A percentile compares a stretch with the other conserved stretches of the same genome.
phyloP scores from a whole-genome alignment of 2,113 vertebrate species.

The Saccopteryx leptura region DNA sequence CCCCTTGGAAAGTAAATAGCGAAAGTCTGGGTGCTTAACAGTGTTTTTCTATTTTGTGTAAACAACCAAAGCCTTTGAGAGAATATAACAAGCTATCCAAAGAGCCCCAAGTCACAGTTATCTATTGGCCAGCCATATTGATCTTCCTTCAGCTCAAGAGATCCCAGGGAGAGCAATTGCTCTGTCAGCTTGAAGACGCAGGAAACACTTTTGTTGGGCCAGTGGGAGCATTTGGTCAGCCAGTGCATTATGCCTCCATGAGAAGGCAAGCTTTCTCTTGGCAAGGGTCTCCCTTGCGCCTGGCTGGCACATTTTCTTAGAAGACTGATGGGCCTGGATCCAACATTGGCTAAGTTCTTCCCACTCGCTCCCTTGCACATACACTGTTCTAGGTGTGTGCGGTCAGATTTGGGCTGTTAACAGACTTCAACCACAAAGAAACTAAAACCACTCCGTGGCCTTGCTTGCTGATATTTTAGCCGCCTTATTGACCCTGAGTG shows the following conservation, averaged over 20 bases:
- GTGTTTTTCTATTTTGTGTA: conserved; percentile 34
- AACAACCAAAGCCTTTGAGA: conserved; percentile 15
- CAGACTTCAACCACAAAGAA: conserved; percentile 47
- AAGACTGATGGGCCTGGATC: conserved; percentile 57
- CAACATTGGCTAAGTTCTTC: not conserved
- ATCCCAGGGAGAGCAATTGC: not conserved
- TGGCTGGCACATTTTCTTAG: conserved; percentile 59
- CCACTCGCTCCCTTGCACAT: not conserved
- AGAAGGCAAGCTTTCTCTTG: conserved; percentile 26
- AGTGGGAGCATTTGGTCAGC: not conserved
- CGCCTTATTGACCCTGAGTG: not conserved
- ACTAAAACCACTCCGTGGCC: not conserved
- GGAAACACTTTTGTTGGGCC: not conserved
- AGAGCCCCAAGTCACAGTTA: not conserved
- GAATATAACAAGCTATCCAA: not conserved
- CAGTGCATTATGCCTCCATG: not conserved
- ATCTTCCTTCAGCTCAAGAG: conserved; percentile 44
- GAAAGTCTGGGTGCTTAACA: conserved; percentile 23
- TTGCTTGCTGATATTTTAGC: conserved; percentile 34
- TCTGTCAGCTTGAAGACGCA: not conserved
- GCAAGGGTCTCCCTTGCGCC: not conserved
- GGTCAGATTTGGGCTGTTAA: conserved; percentile 38
- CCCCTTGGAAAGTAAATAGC: conserved; percentile 46
- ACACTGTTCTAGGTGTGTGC: conserved; percentile 10
- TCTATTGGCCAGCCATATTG: not conserved